A percentile compares a stretch with the other conserved stretches of the same genome.
phyloP scores from a whole-genome alignment of 2,888 invertebrate genomes.

The Catocala nupta region DNA sequence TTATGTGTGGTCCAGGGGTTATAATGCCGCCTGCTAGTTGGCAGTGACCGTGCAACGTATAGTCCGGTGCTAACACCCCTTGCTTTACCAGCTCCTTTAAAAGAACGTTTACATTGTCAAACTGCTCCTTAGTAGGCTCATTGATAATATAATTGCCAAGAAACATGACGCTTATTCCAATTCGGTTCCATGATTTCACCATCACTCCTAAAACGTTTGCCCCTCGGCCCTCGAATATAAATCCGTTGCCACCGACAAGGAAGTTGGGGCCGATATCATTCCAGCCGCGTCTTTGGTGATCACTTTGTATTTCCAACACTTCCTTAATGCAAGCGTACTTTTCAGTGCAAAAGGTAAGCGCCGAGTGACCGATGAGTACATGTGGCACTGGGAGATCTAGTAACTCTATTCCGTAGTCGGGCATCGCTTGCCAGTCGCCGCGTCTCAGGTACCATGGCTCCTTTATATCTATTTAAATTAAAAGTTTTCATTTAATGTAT shows the following conservation, averaged over 20 bases:
- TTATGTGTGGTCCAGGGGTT: slow-evolving; percentile 66
- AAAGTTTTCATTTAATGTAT: slow-evolving; percentile 28
- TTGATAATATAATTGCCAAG: slow-evolving; percentile 69
- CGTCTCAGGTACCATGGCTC: slow-evolving; percentile 79
- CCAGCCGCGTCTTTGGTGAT: slow-evolving; percentile 62
- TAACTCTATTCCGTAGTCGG: slow-evolving; percentile 58
- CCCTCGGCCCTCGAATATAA: slow-evolving; percentile 77
- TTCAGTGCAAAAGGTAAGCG: slow-evolving; percentile 58
- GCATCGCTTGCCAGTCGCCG: slow-evolving; percentile 77
- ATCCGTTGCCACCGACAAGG: slow-evolving; percentile 72
- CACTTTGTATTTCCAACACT: slow-evolving; percentile 65
- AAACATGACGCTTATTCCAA: slow-evolving; percentile 72
- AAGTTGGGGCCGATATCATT: slow-evolving; percentile 77
- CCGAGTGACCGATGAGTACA: slow-evolving; percentile 75
- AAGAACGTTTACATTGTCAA: slow-evolving; percentile 65
- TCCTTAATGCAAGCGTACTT: slow-evolving; percentile 65
- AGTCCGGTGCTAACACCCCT: slow-evolving; percentile 61
- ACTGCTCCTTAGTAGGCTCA: slow-evolving; percentile 57
- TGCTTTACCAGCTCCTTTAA: slow-evolving; percentile 62
- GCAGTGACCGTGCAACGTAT: slow-evolving; percentile 67
- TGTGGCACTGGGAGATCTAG: slow-evolving; percentile 64
- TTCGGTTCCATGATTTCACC: slow-evolving; percentile 65
- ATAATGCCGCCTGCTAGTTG: slow-evolving; percentile 62
- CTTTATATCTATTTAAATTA: slow-evolving; percentile 70
- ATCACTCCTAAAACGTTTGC: slow-evolving; percentile 71